Conservation (phyloP, 92 coral and sea anemone genomes). For the Palythoa caribaeorum region DNA sequence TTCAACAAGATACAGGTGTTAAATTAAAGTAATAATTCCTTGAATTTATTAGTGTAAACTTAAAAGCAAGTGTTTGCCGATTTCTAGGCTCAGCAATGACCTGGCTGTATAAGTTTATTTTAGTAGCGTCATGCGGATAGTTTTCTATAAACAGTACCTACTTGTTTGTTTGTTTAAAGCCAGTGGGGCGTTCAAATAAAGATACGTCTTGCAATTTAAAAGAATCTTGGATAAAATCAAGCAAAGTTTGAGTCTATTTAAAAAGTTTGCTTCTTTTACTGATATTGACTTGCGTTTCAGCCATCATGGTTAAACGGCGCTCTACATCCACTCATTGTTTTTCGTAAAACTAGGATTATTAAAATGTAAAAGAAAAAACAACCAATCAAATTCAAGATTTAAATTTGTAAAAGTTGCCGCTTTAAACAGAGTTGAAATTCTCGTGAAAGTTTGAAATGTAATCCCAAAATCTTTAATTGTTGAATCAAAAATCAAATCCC, state of each 20-base stretch:
- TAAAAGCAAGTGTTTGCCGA: background rate
- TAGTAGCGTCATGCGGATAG: background rate
- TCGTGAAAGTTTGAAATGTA: too few relatives aligned
- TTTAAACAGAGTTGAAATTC: too few relatives aligned
- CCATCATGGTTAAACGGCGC: background rate
- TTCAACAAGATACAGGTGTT: background rate
- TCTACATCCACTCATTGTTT: background rate
- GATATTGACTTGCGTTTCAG: background rate
- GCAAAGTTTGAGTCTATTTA: background rate
- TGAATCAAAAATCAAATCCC: too few relatives aligned
- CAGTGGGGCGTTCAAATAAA: constrained; percentile 30
- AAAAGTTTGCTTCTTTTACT: background rate
- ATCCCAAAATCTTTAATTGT: too few relatives aligned
- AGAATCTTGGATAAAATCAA: constrained; percentile 1
- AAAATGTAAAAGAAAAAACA: background rate
- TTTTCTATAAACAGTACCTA: background rate
- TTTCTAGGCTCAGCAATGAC: background rate
- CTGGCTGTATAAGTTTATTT: background rate
- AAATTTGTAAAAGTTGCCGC: background rate
- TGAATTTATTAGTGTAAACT: background rate
- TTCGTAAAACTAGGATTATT: background rate
- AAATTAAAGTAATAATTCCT: background rate
- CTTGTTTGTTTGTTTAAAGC: constrained; percentile 39
- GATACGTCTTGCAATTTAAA: background rate
- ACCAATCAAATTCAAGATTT: constrained; percentile 9